Percentiles rank a stretch among this genome's conserved stretches.
These are phyloP conservation scores for Spondyliosoma cantharus DNA, from an alignment of 2,797 vertebrate genomes.

Conservation along the genomic window DNA sequence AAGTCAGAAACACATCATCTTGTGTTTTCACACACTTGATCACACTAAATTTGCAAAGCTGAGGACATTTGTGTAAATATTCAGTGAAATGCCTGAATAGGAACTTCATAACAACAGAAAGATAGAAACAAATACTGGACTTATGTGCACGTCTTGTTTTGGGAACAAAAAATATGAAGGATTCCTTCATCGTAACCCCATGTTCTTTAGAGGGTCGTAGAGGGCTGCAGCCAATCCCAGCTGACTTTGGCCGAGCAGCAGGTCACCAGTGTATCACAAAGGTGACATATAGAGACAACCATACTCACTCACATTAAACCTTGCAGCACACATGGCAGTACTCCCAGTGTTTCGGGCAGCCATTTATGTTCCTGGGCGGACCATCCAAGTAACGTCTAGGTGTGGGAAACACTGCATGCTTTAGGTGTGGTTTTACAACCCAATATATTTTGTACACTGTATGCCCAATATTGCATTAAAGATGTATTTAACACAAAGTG, in stretches of 20 bases:
- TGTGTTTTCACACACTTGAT: background rate
- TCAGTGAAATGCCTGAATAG: background rate
- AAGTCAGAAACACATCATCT: background rate
- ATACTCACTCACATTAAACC: background rate
- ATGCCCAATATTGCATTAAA: background rate
- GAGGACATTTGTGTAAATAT: background rate
- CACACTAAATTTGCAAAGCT: conserved; percentile 2
- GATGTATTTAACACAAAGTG: background rate
- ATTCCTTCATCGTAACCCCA: too few species aligned
- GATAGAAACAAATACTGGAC: background rate
- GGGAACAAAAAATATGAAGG: too few species aligned
- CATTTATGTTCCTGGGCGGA: too few species aligned
- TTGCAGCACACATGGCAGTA: background rate
- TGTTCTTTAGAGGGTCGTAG: too few species aligned
- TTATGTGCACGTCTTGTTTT: background rate
- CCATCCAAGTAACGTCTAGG: too few species aligned
- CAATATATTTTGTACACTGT: background rate
- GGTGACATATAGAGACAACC: too few species aligned
- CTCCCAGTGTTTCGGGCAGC: too few species aligned
- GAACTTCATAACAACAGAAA: background rate
- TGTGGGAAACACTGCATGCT: too few species aligned
- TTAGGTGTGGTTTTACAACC: background rate
- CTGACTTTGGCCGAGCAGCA: too few species aligned
- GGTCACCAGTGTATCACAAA: too few species aligned
- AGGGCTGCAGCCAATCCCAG: too few species aligned